Evolutionary conservation across 2,888 invertebrate genomes (phyloP), one percentile per base, ranked within the genome.

Genomic region (Ophion obscuratus): DNA sequence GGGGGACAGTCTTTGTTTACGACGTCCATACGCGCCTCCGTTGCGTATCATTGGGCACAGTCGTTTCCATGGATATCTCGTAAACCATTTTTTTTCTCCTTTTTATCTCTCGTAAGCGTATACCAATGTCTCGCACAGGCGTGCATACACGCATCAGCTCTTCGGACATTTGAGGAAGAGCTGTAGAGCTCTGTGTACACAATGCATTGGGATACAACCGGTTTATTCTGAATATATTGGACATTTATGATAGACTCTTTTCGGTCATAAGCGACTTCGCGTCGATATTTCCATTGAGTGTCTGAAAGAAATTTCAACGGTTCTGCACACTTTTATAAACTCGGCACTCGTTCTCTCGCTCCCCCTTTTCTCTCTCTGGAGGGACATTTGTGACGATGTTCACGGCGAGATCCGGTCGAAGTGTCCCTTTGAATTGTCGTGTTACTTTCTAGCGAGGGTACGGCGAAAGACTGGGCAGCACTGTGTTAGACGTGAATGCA

Each of bases 401-500:
- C 40, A 77, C 59, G 20, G 20, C 31, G 14, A 70, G 47, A 20
- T 2, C 62, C 27, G 64, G 68, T 31, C 57, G 59, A 79, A 82
- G 24, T 57, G 76, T 75, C 57, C 17, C 78, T 47, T 14, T 17
- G 68, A 31, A 83, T 79, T 73, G 44, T 78, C 57, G 62, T 64
- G 53, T 59, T 73, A 24, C n/a, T 47, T 24, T 71, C 40, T 14
- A 40, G 31, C 10, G 36, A n/a, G 2, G 27, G 57, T 24, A 74
- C 57, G 57, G 14, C 27, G 53, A 47, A 61, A 53, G 31, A 57
- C 36, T 57, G 31, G n/a, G 17, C 47, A 73, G 64, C 27, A 47
- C 66, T 71, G 14, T 57, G 31, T 57, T 67, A 66, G 79, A 83
- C 78, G 73, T 79, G 76, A 83, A 85, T 77, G 77, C 73, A 80